Percentiles rank a stretch among this genome's conserved stretches.
These are phyloP conservation scores for Lemur catta DNA, from an alignment of 2,797 vertebrate species.

Conservation along the genomic window DNA sequence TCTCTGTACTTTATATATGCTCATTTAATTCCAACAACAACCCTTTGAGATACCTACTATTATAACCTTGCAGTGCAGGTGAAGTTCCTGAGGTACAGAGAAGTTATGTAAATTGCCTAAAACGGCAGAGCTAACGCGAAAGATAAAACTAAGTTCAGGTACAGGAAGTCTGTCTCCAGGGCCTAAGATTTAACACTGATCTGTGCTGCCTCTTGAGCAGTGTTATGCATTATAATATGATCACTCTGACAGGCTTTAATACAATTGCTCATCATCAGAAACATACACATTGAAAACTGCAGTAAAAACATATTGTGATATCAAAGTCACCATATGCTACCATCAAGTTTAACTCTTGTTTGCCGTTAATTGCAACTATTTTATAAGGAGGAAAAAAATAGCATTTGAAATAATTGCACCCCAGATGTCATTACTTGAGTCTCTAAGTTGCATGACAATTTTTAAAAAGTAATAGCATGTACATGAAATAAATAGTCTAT, in stretches of 20 bases:
- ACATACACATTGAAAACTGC: conserved; percentile 7
- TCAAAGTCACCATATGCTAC: conserved; percentile 53
- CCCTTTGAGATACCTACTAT: neutral
- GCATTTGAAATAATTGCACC: conserved; percentile 67
- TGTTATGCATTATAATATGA: neutral
- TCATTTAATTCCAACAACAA: neutral
- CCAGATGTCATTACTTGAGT: conserved; percentile 56
- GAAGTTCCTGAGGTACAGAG: neutral
- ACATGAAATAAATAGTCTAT: conserved; percentile 71
- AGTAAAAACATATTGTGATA: conserved; percentile 44
- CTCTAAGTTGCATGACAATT: conserved; percentile 59
- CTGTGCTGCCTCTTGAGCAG: neutral
- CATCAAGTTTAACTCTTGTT: conserved; percentile 54
- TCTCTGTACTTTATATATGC: neutral
- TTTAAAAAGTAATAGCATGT: conserved; percentile 61
- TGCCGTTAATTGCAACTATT: conserved; percentile 59
- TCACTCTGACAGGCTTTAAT: conserved; percentile 4
- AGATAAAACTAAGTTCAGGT: neutral
- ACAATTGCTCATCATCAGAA: conserved; percentile 25
- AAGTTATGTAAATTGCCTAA: neutral
- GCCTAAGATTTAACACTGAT: neutral
- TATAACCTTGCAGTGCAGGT: neutral
- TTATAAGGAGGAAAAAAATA: conserved; percentile 49
- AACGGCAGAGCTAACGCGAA: neutral
- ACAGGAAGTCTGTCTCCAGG: neutral